Conservation (phyloP, 2,888 invertebrate genomes). For the Anagyrus pseudococci region DNA sequence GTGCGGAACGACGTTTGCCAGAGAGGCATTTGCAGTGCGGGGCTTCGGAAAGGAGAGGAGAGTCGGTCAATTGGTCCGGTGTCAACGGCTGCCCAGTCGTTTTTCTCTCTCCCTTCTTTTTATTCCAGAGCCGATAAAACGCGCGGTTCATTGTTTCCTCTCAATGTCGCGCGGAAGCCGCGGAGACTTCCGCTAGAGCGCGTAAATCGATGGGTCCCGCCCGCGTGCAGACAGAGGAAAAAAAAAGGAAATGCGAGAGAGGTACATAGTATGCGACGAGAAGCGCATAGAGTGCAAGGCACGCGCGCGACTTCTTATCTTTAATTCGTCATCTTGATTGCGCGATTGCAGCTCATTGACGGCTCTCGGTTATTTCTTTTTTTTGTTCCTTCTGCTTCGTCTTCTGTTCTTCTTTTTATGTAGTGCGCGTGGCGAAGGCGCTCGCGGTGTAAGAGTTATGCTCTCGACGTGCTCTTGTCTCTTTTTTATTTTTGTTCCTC, state of each 20-base stretch:
- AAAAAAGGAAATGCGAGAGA: not conserved
- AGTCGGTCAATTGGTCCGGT: not conserved
- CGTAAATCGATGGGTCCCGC: not conserved
- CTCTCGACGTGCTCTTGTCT: not conserved
- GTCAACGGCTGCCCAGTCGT: too few species aligned
- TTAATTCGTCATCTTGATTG: not conserved
- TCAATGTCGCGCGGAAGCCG: slow-evolving; percentile 39
- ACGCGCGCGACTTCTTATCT: not conserved
- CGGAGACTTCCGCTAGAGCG: slow-evolving; percentile 30
- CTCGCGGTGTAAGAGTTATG: too few species aligned
- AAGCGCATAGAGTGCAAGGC: too few species aligned
- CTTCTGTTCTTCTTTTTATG: not conserved
- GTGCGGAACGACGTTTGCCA: too few species aligned
- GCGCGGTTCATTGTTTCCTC: slow-evolving; percentile 35
- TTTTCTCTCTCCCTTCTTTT: not conserved
- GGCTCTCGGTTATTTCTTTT: not conserved
- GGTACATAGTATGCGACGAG: not conserved
- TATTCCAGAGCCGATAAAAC: not conserved
- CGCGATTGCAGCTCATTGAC: not conserved
- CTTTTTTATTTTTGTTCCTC: not conserved
- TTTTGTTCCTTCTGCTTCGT: not conserved
- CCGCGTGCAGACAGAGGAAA: not conserved
- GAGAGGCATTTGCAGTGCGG: too few species aligned
- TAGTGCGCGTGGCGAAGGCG: too few species aligned
- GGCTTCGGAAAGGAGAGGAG: too few species aligned